Evolutionary conservation across 2,888 invertebrate species (phyloP), one percentile per base, ranked within the genome.

Genomic region (Rhagium mordax): DNA sequence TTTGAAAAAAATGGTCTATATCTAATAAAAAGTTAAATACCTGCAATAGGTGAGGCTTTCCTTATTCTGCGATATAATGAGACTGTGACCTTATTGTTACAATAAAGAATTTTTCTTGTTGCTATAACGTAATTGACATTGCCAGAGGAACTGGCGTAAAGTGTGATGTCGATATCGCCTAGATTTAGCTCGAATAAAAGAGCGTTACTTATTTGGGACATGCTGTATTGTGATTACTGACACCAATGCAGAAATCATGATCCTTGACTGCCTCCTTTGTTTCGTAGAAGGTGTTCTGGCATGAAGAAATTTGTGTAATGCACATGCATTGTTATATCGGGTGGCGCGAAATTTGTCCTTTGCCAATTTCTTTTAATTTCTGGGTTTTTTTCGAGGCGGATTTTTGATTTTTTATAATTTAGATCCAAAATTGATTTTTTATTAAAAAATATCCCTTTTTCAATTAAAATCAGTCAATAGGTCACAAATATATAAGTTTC

Each of bases 31-130:
- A 84, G 80, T 78, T 80, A 85, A 85, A 87, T 87, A 83, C 86
- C 86, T 85, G 77, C 77, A 77, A 75, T 86, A 87, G 87, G 87
- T 85, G 87, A 87, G 87, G 87, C 87, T 85, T 85, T 85, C 86
- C 85, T 85, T 85, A 83, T 85, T 84, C 83, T 83, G 78, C 78
- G 74, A 74, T 74, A 79, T 79, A 81, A 82, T 80, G 76, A 84
- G 82, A 84, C 79, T 82, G 83, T 84, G 86, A 86, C 86, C 86
- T 86, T 85, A 84, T 79, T 74, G 72, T 64, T 57, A 66, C 66
- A 71, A 70, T 49, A 41, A 72, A 67, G 74, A 74, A 74, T 71
- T 78, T 76, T 74, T 72, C 72, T 72, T 55, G 57, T 41, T 48
- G 53, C 61, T 53, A n/a, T 48, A 24, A 24, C 15, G 15, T 53